Evolutionary conservation across 1,140 invertebrate genomes (phyloP).

Genomic region (Drosophila willistoni): DNA sequence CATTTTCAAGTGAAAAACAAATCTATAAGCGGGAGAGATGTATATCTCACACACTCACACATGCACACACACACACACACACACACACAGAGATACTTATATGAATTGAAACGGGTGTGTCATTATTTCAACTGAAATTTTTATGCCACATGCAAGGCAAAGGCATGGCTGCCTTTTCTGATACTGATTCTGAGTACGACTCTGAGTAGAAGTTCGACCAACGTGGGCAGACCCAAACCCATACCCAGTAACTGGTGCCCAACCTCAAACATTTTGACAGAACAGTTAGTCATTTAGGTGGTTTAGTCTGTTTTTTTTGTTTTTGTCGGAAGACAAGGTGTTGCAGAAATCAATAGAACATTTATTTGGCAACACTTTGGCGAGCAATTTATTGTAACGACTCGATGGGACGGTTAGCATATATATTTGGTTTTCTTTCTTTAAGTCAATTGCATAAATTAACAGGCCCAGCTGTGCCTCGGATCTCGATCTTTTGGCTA

Average conservation of each 20-base stretch:
- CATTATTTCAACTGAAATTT: conserved; percentile 77
- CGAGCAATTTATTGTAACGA: conserved; percentile 64
- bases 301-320: conserved; percentile 12
- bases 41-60: conserved; percentile 44
- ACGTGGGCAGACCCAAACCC: conserved; percentile 61
- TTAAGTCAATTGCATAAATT: conserved; percentile 68
- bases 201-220: conserved; percentile 22
- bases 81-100: conserved; percentile 31
- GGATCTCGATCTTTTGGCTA: conserved; percentile 7
- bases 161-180: conserved; percentile 13
- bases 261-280: conserved; percentile 65
- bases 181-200: conserved; percentile 1
- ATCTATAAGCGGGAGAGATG: conserved; percentile 60
- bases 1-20: conserved; percentile 63
- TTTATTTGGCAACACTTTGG: conserved; percentile 69
- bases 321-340: conserved; percentile 59
- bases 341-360: conserved; percentile 79
- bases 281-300: conserved; percentile 73
- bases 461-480: conserved; percentile 38
- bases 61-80: conserved; percentile 26
- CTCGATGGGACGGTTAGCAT: conserved; percentile 9
- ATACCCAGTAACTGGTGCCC: conserved; percentile 15
- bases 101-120: conserved; percentile 73
- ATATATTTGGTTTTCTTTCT: conserved; percentile 1
- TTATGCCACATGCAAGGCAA: conserved; percentile 73